Evolutionary conservation across 2,797 vertebrate species (phyloP).

Genomic region (Myripristis murdjan): DNA sequence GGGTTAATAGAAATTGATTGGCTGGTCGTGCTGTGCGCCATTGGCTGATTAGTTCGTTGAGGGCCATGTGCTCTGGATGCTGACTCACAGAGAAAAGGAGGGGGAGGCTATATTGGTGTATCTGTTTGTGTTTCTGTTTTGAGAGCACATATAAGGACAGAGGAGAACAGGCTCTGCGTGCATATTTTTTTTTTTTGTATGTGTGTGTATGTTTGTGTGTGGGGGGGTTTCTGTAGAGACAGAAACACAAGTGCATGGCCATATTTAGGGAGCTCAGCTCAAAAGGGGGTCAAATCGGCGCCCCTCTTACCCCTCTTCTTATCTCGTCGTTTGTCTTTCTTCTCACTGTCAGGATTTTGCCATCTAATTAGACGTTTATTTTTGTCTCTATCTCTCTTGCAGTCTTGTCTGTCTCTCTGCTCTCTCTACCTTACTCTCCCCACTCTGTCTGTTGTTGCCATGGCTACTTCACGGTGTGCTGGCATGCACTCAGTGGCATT

Average conservation of each 20-base stretch:
- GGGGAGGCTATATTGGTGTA: constrained; percentile 44
- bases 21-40: constrained; percentile 32
- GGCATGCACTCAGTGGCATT: constrained; percentile 73
- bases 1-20: constrained; percentile 54
- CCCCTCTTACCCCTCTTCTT: constrained; percentile 47
- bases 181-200: constrained; percentile 61
- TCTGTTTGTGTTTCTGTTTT: constrained; percentile 61
- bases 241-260: constrained; percentile 49
- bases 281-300: constrained; percentile 70
- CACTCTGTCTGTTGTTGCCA: constrained; percentile 74
- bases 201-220: constrained; percentile 57
- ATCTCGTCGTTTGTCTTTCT: constrained; percentile 43
- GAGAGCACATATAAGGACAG: constrained; percentile 56
- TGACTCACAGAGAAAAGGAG: constrained; percentile 68
- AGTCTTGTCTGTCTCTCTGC: constrained; percentile 43
- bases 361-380: too few species aligned
- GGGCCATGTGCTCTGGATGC: constrained; percentile 62
- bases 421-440: constrained; percentile 67
- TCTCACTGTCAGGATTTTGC: neutral
- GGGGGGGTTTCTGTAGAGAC: constrained; percentile 61
- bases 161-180: constrained; percentile 61
- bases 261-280: constrained; percentile 58
- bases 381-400: constrained; percentile 1
- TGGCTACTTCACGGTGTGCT: constrained; percentile 74
- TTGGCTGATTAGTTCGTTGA: constrained; percentile 65